Base-by-base conservation (phyloP, 2,113 vertebrate genomes). In the Telmatochromis sp. region DNA sequence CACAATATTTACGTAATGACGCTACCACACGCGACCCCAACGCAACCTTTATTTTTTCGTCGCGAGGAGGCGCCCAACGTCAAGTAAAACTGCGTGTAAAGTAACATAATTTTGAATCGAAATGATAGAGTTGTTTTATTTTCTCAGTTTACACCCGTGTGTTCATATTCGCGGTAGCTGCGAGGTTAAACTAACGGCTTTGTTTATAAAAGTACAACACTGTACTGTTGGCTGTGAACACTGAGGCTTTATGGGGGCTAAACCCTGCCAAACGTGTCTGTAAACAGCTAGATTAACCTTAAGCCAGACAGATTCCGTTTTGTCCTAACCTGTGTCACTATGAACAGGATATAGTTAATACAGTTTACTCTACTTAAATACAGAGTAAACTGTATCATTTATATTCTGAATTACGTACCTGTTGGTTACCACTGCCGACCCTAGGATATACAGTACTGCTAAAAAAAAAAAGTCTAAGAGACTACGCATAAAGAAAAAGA, bases 1-100 rank as follows among this genome's bases (percentile, higher is more conserved):
- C 97, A 96, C 10, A 88, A 82, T 81, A 53, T 35, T 26, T 53
- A 89, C 96, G 96, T 95, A 21, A 95, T 96, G 94, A 95, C 96
- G 96, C 93, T 4, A 2, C 3, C 31, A 7, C 15, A 2, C 5
- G 26, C 26, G 45, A 31, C n/a, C 4, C 1, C 17, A 31, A 3
- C 2, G 5, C 4, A 15, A 4, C 3, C 0, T 3, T 13, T 11
- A 1, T 3, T 47, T 55, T 70, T 63, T 12, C 3, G 15, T 2
- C 93, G 19, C 88, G 4, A 91, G 95, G 81, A 90, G 92, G 94
- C 90, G 91, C 85, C 4, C 86, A 17, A 45, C 2, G 40, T 8
- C 10, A 75, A 81, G 8, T 31, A 11, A 81, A 21, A 10, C 15
- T 9, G 5, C 5, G 15, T 49, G 26, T 31, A 13, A 70, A 42